phyloP scores from a whole-genome alignment of 2,888 invertebrate genomes.

The Rotaria magnacalcarata region DNA sequence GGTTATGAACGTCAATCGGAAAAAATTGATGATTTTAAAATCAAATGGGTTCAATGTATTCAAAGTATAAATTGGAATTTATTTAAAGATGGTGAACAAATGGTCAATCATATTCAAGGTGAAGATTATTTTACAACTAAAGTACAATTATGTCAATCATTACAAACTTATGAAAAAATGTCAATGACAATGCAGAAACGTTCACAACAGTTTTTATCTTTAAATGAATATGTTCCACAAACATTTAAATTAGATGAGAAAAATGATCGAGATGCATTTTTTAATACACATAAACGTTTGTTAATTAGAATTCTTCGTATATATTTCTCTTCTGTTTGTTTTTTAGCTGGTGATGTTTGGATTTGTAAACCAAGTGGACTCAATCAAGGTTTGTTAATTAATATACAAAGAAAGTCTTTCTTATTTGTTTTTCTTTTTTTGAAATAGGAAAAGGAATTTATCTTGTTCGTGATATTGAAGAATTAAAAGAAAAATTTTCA shows the following conservation, averaged over 20 bases:
- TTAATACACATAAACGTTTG: slow-evolving; percentile 54
- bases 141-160: slow-evolving; percentile 56
- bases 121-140: slow-evolving; percentile 58
- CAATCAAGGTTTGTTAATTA: slow-evolving; percentile 52
- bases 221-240: slow-evolving; percentile 57
- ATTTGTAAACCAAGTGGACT: slow-evolving; percentile 59
- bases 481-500: slow-evolving; percentile 52
- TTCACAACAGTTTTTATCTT: slow-evolving; percentile 51
- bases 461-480: slow-evolving; percentile 53
- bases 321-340: neutral
- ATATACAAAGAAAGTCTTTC: no score
- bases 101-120: slow-evolving; percentile 48
- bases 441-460: slow-evolving; percentile 57
- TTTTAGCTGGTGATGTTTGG: slow-evolving; percentile 58
- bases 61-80: slow-evolving; percentile 40
- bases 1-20: slow-evolving; percentile 41
- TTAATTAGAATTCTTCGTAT: neutral
- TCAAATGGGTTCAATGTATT: slow-evolving; percentile 45
- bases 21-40: slow-evolving; percentile 39
- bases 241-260: slow-evolving; percentile 57
- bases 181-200: slow-evolving; percentile 50
- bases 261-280: slow-evolving; percentile 54
- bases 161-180: slow-evolving; percentile 52
- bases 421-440: neutral
- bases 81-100: slow-evolving; percentile 45